Evolutionary conservation across 2,888 invertebrate genomes (phyloP), one percentile per base, ranked within the genome.

Genomic region (Hyppa rectilinea): DNA sequence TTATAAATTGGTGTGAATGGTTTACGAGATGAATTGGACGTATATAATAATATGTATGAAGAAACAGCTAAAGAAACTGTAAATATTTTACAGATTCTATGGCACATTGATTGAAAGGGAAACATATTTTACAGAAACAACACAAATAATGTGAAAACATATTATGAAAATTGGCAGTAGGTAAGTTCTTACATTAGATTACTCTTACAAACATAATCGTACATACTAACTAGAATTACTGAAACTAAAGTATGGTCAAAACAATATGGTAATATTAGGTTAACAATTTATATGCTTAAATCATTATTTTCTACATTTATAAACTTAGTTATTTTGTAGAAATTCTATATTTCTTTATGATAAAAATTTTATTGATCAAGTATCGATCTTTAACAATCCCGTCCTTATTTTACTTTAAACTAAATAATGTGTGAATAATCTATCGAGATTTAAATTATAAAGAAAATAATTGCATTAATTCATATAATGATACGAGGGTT

Each of bases 401-500:
- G 78, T 73, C 84, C 78, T 87, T 87, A 76, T 66, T 75, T 75
- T 79, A 87, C 2, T 56, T 63, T 79, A 74, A 73, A 53, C 76
- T 81, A 83, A 78, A 84, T 86, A 87, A 81, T 75, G 55, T 70
- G 71, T 82, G 80, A 75, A 81, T 86, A 88, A 88, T 80, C 91
- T 93, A 93, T 91, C 89, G 94, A 95, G 94, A 94, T 94, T 93
- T 88, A 91, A 90, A 84, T 87, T 85, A 88, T 71, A 85, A 75
- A 81, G 85, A 88, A 90, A 88, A 88, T 85, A 90, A 91, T 94
- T 94, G 94, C 93, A 93, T 94, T 92, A 85, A 87, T 83, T 83
- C 81, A 85, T 75, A 68, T 58, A 71, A 73, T 76, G 80, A 71
- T 82, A 80, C n/a, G 67, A 71, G 23, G 73, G 67, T 79, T 78